Evolutionary conservation across 2,888 invertebrate species (phyloP), one percentile per base, ranked within the genome.

Genomic region (Ophion ventricosus): DNA sequence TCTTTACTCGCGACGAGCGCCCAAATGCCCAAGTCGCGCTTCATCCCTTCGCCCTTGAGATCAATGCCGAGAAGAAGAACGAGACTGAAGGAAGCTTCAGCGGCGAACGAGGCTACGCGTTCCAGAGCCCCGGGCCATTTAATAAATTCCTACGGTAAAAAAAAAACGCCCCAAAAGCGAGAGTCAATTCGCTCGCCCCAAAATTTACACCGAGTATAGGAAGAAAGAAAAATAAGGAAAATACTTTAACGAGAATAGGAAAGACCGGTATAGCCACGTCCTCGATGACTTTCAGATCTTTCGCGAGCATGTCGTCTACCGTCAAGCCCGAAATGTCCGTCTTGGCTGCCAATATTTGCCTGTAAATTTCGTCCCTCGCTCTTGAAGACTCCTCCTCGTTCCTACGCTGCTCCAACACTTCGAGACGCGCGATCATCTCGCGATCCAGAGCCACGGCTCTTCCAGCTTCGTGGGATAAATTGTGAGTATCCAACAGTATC

Each of bases 401-500:
- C 43, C 43, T n/a, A n/a, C 14, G 43, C 49, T 14, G 17, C 49
- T 49, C 49, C 2, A 2, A 14, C 17, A 14, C 7, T 14, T 35
- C 96, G 17, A 98, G 92, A 75, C 94, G 93, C 1, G 91, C 85
- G 0, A 95, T 94, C 1, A 96, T 94, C 73, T 95, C 93, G 14
- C 94, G 89, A 90, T 98, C 98, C 67, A 95, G 94, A 0, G 94
- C 93, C 0, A 96, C 97, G 0, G 95, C 96, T 87, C 96, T 96
- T 69, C 96, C 95, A 0, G 96, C 96, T 26, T 95, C 94, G 49
- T 94, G 94, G 0, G 96, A 96, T 87, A 98, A 96, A 90, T 97
- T 97, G 0, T 96, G 95, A 0, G 98, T 98, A 91, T 98, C 98
- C 87, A 97, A 93, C 66, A 98, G 92, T 84, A 98, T 98, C 0